A percentile compares a stretch with the other conserved stretches of the same genome.
Conservation (phyloP, 2,888 invertebrate species). For the Hyppa rectilinea region DNA sequence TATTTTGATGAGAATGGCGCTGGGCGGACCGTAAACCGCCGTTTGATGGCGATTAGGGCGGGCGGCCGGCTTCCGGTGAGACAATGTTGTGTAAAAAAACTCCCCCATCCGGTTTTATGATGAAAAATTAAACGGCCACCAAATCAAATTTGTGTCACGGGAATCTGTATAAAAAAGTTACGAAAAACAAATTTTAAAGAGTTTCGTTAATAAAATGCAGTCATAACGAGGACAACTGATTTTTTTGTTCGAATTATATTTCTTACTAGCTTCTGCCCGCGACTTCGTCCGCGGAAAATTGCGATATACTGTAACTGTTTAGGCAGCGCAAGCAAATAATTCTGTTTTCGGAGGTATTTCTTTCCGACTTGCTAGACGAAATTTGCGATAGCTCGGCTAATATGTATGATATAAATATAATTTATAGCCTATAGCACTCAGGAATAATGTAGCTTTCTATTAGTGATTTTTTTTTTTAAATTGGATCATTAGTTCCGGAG, state of each 20-base stretch:
- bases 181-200: constrained; percentile 16
- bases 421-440: too few relatives aligned
- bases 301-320: too few relatives aligned
- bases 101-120: constrained; percentile 66
- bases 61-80: constrained; percentile 61
- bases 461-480: too few relatives aligned
- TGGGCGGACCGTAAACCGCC: constrained; percentile 55
- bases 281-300: too few relatives aligned
- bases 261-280: too few relatives aligned
- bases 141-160: constrained; percentile 72
- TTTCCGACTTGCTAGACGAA: too few relatives aligned
- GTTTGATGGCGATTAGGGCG: constrained; percentile 51
- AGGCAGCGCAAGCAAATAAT: too few relatives aligned
- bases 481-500: too few relatives aligned
- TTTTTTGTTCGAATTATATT: constrained; percentile 23
- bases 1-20: constrained; percentile 58
- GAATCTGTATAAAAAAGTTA: constrained; percentile 59
- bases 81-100: constrained; percentile 67
- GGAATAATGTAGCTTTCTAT: too few relatives aligned
- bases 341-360: too few relatives aligned
- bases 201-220: constrained; percentile 32
- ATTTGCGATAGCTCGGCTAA: too few relatives aligned
- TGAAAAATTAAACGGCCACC: constrained; percentile 67
- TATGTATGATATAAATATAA: too few relatives aligned
- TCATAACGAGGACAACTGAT: constrained; percentile 23